These are phyloP conservation scores for Latheticus oryzae DNA, from an alignment of 2,888 invertebrate genomes.

Conservation along the genomic window DNA sequence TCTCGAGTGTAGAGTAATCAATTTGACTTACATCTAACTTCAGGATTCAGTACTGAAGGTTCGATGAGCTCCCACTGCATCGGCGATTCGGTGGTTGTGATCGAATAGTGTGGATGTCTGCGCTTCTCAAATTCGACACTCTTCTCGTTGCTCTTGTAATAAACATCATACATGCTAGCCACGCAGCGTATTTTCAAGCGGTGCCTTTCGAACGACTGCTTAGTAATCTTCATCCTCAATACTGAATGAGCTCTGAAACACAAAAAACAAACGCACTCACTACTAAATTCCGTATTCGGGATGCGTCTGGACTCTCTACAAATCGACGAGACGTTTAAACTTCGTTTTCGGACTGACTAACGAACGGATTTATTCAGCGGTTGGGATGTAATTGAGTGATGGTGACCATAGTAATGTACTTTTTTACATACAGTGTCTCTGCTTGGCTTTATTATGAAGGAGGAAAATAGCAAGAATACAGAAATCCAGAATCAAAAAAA, in stretches of 20 bases:
- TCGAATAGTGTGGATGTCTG: slow-evolving; percentile 28
- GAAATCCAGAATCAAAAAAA: no score
- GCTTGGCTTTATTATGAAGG: no score
- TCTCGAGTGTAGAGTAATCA: not conserved
- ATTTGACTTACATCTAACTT: slow-evolving; percentile 22
- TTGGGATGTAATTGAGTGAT: slow-evolving; percentile 22
- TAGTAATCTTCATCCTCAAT: slow-evolving; percentile 57
- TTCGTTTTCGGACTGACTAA: slow-evolving; percentile 27
- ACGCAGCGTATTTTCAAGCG: slow-evolving; percentile 72
- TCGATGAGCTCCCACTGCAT: slow-evolving; percentile 24
- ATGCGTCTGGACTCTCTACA: slow-evolving; percentile 21
- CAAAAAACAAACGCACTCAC: slow-evolving; percentile 31
- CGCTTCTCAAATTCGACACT: slow-evolving; percentile 71
- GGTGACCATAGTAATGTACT: no score
- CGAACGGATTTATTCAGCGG: slow-evolving; percentile 30
- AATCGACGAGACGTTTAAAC: slow-evolving; percentile 28
- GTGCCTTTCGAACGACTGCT: slow-evolving; percentile 58
- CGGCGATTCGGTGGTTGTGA: slow-evolving; percentile 22
- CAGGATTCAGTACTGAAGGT: slow-evolving; percentile 3
- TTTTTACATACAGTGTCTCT: no score
- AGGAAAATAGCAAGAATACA: no score
- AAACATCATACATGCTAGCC: slow-evolving; percentile 74
- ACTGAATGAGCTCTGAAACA: slow-evolving; percentile 58
- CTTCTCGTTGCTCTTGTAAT: slow-evolving; percentile 76
- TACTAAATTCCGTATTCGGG: slow-evolving; percentile 13